Conservation (phyloP, 2,797 vertebrate species). For the Epinephelus awoara region DNA sequence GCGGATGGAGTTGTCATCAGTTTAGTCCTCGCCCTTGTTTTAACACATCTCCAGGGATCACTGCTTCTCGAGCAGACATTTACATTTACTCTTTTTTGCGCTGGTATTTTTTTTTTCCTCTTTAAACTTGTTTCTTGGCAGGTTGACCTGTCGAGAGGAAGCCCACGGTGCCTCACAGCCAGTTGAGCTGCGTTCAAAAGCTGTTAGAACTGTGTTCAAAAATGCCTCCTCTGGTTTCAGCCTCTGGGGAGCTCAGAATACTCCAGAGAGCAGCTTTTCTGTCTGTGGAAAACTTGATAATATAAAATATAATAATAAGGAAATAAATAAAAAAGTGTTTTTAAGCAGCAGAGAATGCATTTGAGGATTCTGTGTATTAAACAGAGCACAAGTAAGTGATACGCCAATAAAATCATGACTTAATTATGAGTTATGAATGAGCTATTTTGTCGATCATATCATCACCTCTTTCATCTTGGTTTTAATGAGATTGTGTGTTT, state of each 20-base stretch:
- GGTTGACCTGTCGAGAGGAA: conserved; percentile 76
- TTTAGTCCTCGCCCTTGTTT: conserved; percentile 81
- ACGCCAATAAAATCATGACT: background rate
- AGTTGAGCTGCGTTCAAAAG: conserved; percentile 73
- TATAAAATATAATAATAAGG: conserved; percentile 29
- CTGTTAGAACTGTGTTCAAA: conserved; percentile 67
- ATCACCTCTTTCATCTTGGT: background rate
- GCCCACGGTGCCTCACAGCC: conserved; percentile 67
- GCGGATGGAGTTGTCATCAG: conserved; percentile 81
- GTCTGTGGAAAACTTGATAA: conserved; percentile 28
- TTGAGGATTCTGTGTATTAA: conserved; percentile 18
- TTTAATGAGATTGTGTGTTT: background rate
- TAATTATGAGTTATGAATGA: background rate
- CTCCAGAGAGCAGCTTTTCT: conserved; percentile 47
- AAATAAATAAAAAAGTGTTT: background rate
- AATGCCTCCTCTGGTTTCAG: conserved; percentile 69
- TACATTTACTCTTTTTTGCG: conserved; percentile 75
- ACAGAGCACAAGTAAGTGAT: background rate
- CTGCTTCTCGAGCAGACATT: conserved; percentile 75
- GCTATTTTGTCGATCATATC: conserved; percentile 10
- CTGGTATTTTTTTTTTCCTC: conserved; percentile 29
- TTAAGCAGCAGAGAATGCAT: conserved; percentile 12
- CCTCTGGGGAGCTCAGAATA: conserved; percentile 64
- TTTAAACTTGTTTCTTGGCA: conserved; percentile 78
- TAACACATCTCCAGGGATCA: conserved; percentile 79